A percentile compares a stretch with the other conserved stretches of the same genome.
These are phyloP conservation scores for Andrena trimmerana DNA, from an alignment of 2,888 invertebrate genomes.

Conservation along the genomic window DNA sequence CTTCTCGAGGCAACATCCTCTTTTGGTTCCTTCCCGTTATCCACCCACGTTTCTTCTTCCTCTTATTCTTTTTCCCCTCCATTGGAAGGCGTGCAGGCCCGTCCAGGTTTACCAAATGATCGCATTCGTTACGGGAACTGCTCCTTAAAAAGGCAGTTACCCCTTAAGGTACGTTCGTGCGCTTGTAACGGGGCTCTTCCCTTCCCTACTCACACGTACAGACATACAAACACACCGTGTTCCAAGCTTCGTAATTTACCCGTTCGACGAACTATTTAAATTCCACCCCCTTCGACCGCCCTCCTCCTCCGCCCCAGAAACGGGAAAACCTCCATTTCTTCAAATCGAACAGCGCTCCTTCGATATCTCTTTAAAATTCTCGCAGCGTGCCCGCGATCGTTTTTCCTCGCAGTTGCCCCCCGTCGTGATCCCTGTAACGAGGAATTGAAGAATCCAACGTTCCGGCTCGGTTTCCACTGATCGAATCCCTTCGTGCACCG, in stretches of 20 bases:
- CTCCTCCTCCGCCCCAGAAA: constrained; percentile 19
- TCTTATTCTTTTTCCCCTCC: constrained; percentile 19
- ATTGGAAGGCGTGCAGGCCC: constrained; percentile 53
- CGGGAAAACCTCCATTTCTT: constrained; percentile 38
- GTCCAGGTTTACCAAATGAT: constrained; percentile 72
- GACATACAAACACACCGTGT: constrained; percentile 36
- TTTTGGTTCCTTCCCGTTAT: constrained; percentile 58
- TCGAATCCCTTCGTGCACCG: constrained; percentile 25
- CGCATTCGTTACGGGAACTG: constrained; percentile 78
- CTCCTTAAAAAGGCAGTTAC: constrained; percentile 74
- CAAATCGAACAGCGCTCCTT: constrained; percentile 35
- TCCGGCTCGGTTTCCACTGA: constrained; percentile 29
- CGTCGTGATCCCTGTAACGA: constrained; percentile 40
- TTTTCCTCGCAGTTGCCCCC: constrained; percentile 26
- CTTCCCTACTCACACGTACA: constrained; percentile 36
- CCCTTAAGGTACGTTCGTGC: constrained; percentile 49
- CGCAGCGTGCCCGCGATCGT: constrained; percentile 21
- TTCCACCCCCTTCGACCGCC: constrained; percentile 45
- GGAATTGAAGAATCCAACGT: constrained; percentile 33
- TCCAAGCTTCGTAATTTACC: constrained; percentile 59
- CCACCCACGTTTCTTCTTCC: constrained; percentile 55
- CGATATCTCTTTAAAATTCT: constrained; percentile 49
- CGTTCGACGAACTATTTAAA: constrained; percentile 69
- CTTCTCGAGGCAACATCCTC: constrained; percentile 36
- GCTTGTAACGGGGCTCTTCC: constrained; percentile 58